Evolutionary conservation across 2,888 invertebrate species (phyloP).

Genomic region (Artemia sinica): DNA sequence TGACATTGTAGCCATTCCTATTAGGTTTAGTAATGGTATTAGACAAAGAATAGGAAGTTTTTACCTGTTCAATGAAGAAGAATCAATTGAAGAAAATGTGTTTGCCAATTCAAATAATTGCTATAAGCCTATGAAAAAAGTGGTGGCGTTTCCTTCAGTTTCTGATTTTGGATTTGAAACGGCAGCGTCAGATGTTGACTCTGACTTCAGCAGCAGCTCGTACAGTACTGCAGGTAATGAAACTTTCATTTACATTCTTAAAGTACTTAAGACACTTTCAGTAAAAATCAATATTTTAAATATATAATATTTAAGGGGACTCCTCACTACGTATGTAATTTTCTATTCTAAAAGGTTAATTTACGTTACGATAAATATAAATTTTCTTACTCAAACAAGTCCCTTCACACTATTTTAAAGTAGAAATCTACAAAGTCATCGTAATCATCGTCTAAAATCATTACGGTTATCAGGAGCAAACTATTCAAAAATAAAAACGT

Average conservation of each 20-base stretch:
- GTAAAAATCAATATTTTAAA: too few species aligned
- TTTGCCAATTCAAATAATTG: background rate
- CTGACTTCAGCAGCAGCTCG: background rate
- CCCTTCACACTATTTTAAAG: too few species aligned
- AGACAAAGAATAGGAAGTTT: background rate
- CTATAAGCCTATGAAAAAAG: background rate
- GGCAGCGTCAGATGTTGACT: background rate
- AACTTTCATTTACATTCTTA: background rate
- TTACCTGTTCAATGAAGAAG: background rate
- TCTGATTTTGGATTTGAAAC: conserved; percentile 10
- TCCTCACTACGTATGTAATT: too few species aligned
- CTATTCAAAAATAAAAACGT: too few species aligned
- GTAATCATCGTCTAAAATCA: too few species aligned
- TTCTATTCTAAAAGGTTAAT: too few species aligned
- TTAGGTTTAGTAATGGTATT: background rate
- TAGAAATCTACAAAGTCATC: too few species aligned
- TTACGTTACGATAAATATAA: too few species aligned
- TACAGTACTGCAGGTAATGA: conserved; percentile 8
- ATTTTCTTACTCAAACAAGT: too few species aligned
- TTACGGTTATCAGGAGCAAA: too few species aligned
- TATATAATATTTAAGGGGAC: too few species aligned
- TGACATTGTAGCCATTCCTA: background rate
- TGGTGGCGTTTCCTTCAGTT: background rate
- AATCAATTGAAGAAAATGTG: background rate
- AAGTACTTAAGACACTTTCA: too few species aligned